Conservation (phyloP, 35 echinoderm and acorn worm species). For the Ptychodera flava region DNA sequence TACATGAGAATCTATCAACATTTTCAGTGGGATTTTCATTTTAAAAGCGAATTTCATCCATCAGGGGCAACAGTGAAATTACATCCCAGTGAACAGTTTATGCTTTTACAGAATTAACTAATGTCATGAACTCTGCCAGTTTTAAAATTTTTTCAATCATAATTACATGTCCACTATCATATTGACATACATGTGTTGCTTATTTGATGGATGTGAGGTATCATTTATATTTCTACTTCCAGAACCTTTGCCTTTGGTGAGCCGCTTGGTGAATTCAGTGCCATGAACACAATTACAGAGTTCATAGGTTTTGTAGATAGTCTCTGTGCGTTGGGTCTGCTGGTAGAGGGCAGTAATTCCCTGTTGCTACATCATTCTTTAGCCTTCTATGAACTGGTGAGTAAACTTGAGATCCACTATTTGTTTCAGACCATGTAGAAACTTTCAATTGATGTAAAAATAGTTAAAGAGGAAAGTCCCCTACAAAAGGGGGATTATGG, state of each 20-base stretch:
- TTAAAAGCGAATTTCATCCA: background rate
- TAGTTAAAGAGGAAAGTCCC: too few relatives aligned
- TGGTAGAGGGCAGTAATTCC: conserved; percentile 43
- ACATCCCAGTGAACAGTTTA: background rate
- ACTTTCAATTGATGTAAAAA: background rate
- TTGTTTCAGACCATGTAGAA: background rate
- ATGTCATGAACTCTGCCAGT: background rate
- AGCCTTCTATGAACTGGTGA: conserved; percentile 97
- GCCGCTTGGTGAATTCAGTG: conserved; percentile 40
- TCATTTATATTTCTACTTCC: conserved; percentile 4
- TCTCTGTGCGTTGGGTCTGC: conserved; percentile 49
- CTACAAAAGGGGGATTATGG: too few relatives aligned
- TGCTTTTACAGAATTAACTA: background rate
- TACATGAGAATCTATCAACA: too few relatives aligned
- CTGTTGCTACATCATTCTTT: conserved; percentile 66
- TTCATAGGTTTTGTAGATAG: conserved; percentile 60
- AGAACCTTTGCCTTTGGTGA: conserved; percentile 28
- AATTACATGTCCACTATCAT: background rate
- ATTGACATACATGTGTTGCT: background rate
- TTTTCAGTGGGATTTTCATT: too few relatives aligned
- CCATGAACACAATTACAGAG: conserved; percentile 47
- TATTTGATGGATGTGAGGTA: background rate
- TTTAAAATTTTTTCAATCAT: background rate
- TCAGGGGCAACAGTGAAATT: background rate
- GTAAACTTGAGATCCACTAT: background rate